Base-by-base conservation (phyloP, 35 echinoderm and acorn worm species). In the Acanthaster planci region DNA sequence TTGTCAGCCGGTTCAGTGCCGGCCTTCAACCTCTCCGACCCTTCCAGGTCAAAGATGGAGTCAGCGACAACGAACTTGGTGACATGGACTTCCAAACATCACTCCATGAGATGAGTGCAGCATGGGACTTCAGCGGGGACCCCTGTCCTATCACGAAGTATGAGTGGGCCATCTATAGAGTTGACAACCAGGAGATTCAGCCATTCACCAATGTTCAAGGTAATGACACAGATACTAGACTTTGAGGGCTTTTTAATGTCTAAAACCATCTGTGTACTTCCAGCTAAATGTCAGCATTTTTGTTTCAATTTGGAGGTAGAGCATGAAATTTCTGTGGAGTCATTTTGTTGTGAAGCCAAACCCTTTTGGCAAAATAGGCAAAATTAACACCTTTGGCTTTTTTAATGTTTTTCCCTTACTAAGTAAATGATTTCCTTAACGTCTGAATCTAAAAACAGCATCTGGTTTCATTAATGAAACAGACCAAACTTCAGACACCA, bases 41-140 rank as follows among this genome's bases (percentile, higher is more conserved):
- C 7, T 58, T 81, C n/a, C 23, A 7, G 8, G 79, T 89, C 19
- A 64, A 56, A 36, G 87, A 89, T 76, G 87, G 87, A 72, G 64
- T 72, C 29, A 72, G 10, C 1, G 26, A 7, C 64, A 35, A 72
- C 34, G 2, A 72, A 26, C 23, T 29, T 34, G 26, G 14, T 8
- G 64, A 38, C 32, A 68, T 37, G 40, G 84, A 86, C 60, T 86
- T 44, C 22, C 84, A 86, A 39, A 26, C 55, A 17, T 26, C 21
- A 23, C 19, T 34, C 19, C 5, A 38, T 16, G 58, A 68, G 42
- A 1, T 86, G 8, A 47, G 84, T 44, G 84, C 55, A 26, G 18
- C 38, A 22, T 86, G 84, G 84, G 60, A 86, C 34, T 86, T 86
- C 40, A 86, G 60, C 50, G 84, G 84, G 6, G 84, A 86, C 34